Conservation (phyloP, 2,888 invertebrate genomes). For the Lottia gigantea region DNA sequence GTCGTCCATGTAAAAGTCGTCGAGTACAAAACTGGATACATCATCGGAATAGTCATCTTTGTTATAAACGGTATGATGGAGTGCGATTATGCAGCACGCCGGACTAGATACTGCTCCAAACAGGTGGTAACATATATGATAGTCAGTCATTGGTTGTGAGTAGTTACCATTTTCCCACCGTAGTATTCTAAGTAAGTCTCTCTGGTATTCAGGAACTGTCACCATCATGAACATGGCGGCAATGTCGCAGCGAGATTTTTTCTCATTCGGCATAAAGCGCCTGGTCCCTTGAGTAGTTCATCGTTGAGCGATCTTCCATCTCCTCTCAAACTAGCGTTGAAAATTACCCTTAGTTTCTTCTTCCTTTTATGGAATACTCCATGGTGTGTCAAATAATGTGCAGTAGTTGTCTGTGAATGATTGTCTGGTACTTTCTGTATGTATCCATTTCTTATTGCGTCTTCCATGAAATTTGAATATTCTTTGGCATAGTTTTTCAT, state of each 20-base stretch:
- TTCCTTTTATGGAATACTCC: not conserved
- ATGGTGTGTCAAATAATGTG: not conserved
- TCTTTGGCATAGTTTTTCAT: not conserved
- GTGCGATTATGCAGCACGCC: not conserved
- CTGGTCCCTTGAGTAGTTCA: not conserved
- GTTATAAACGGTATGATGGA: not conserved
- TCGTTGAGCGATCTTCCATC: not conserved
- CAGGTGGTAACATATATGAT: not conserved
- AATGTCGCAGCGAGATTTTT: not conserved
- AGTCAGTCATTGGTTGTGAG: not conserved
- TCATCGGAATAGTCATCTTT: not conserved
- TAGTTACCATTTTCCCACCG: not conserved
- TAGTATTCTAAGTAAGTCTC: not conserved
- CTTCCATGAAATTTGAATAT: not conserved
- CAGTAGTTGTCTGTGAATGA: not conserved
- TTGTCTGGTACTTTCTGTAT: not conserved
- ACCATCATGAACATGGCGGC: not conserved
- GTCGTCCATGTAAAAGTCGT: conserved; percentile 3
- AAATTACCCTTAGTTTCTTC: not conserved
- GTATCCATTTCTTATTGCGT: not conserved
- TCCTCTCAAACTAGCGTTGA: not conserved
- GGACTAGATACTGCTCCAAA: not conserved
- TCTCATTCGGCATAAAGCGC: conserved; percentile 3
- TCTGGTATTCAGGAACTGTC: not conserved
- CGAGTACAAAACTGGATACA: not conserved